A percentile compares a stretch with the other conserved stretches of the same genome.
These are phyloP conservation scores for Struthidea cinerea DNA, from an alignment of 2,113 vertebrate genomes.

Conservation along the genomic window DNA sequence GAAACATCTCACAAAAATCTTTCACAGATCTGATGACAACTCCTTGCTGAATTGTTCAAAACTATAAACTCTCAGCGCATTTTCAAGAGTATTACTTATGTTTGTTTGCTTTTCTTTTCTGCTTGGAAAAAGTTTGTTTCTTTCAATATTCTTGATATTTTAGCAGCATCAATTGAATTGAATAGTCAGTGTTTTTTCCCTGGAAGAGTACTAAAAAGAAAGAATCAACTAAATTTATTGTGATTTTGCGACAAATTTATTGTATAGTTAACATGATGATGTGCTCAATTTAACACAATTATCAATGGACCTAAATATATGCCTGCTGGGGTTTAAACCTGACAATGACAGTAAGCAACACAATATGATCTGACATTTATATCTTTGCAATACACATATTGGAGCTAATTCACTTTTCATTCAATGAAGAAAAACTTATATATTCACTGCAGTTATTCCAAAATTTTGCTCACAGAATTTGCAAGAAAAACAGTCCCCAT, in stretches of 20 bases:
- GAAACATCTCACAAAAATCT: background rate
- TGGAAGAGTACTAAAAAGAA: background rate
- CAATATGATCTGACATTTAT: background rate
- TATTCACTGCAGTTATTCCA: background rate
- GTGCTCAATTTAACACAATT: background rate
- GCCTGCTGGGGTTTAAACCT: background rate
- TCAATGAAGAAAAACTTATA: background rate
- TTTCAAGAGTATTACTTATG: background rate
- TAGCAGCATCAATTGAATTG: slow-evolving; percentile 5
- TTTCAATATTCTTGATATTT: slow-evolving; percentile 16
- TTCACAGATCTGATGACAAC: background rate
- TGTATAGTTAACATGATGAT: background rate
- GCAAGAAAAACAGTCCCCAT: background rate
- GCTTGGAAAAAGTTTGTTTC: slow-evolving; percentile 22
- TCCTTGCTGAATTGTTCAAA: slow-evolving; percentile 25
- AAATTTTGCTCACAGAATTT: background rate
- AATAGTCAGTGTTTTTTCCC: background rate
- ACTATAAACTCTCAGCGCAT: background rate
- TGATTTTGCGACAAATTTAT: background rate
- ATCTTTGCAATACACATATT: background rate
- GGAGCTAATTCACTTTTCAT: background rate
- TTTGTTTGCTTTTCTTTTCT: background rate
- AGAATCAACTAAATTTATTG: background rate
- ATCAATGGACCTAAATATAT: background rate
- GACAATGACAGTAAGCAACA: background rate